Percentiles rank a stretch among this genome's conserved stretches.
Evolutionary conservation across 2,113 vertebrate species (phyloP).

Genomic region (Protobothrops mucrosquamatus): DNA sequence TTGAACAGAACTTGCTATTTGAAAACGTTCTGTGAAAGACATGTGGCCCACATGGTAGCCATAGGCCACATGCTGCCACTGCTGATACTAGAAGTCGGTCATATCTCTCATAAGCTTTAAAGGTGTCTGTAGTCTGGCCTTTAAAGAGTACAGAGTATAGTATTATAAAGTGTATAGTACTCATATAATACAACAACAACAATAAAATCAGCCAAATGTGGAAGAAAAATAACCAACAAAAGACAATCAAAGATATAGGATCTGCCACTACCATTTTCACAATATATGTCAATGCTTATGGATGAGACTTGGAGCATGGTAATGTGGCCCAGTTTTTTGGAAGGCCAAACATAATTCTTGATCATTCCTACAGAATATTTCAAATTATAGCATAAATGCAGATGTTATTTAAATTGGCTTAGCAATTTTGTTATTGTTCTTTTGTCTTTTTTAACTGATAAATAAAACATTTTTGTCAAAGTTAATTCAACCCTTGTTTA

Average conservation of each 20-base stretch:
- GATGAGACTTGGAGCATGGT: neutral
- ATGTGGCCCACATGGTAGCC: neutral
- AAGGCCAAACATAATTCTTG: neutral
- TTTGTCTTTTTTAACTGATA: neutral
- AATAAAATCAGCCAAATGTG: neutral
- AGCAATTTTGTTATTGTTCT: neutral
- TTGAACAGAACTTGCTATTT: neutral
- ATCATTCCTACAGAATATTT: neutral
- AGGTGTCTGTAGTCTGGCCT: neutral
- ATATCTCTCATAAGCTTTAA: neutral
- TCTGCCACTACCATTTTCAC: neutral
- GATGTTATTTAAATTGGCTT: neutral
- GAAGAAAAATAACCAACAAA: neutral
- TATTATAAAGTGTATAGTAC: neutral
- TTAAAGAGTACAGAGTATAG: neutral
- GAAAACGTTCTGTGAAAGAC: neutral
- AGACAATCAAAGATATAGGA: neutral
- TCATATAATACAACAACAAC: neutral
- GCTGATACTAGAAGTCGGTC: neutral
- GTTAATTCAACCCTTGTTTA: neutral
- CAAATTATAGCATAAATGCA: neutral
- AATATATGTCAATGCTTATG: neutral
- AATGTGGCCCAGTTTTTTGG: neutral
- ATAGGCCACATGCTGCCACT: neutral
- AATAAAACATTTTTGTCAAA: neutral